A percentile compares a stretch with the other conserved stretches of the same genome.
These are phyloP conservation scores for Lithobates sylvaticus DNA, from an alignment of 2,797 vertebrate species.

Conservation along the genomic window DNA sequence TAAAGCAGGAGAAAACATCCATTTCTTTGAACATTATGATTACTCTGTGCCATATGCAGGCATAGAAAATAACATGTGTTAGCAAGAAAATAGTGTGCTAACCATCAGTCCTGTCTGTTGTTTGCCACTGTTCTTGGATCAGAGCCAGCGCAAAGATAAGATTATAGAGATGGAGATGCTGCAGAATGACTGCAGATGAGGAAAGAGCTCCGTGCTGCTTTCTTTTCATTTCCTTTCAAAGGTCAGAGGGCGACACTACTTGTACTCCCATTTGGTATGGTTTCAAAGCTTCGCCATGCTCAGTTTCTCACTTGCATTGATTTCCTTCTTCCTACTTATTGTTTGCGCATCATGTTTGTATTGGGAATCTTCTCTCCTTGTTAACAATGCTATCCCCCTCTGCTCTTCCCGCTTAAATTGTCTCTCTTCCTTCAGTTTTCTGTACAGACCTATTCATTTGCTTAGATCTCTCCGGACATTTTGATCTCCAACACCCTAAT, in stretches of 20 bases:
- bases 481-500: conserved; percentile 35
- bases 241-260: conserved; percentile 33
- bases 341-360: conserved; percentile 1
- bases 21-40: conserved; percentile 53
- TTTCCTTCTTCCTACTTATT: conserved; percentile 6
- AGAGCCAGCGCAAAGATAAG: conserved; percentile 37
- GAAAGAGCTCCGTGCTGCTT: not conserved
- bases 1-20: conserved; percentile 35
- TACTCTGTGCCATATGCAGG: conserved; percentile 43
- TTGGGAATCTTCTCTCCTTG: not conserved
- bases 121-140: conserved; percentile 43
- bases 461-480: not conserved
- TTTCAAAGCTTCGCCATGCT: not conserved
- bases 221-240: conserved; percentile 40
- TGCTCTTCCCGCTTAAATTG: conserved; percentile 3
- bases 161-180: conserved; percentile 44
- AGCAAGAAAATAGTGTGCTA: conserved; percentile 38
- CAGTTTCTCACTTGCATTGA: conserved; percentile 7
- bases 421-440: conserved; percentile 2
- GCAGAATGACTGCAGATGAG: conserved; percentile 36
- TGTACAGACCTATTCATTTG: conserved; percentile 18
- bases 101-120: conserved; percentile 29
- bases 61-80: conserved; percentile 51
- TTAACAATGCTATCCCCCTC: not conserved
- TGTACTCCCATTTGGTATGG: conserved; percentile 31